Base-by-base conservation (phyloP, 1,140 invertebrate genomes). In the Rhizoglyphus robini region DNA sequence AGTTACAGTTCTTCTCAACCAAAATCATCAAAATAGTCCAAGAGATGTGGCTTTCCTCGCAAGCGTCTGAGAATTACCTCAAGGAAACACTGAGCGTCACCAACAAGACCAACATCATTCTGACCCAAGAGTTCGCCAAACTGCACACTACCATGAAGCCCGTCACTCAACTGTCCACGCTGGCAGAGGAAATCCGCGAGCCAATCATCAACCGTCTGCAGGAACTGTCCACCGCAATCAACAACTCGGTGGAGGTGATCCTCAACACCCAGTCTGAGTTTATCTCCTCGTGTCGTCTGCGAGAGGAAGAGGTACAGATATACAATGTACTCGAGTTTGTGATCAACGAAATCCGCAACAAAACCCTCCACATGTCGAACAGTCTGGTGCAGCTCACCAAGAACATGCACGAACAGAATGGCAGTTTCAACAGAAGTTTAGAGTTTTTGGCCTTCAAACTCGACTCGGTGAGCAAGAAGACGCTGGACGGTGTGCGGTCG, bases 1-100 rank as follows among this genome's bases (percentile, higher is more conserved):
- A 63, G 31, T 63, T 63, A 38, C 62, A 62, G 27, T 63, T 25
- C 27, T 63, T 63, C 32, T 13, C 38, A 1, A 63, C 62, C 3
- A 63, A 63, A 63, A 63, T 63, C 57, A 63, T 63, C 3, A 63
- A 63, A 32, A 62, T 63, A 18, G 62, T 63, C 18, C 62, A 63
- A 18, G 62, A 63, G 27, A 63, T 63, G 62, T 63, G 62, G 62
- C 51, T 20, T 47, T 65, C 62, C 25, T 63, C 62, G 25, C 62
- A 63, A 64, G 32, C 62, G 18, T 63, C 62, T 62, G 57, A 63
- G 27, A 63, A 63, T n/a, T 63, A 63, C 32, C 57, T 63, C 13
- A 11, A 11, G 1, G 46, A 63, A 38, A 51, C 62, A 59, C 27
- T 63, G 27, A 8, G 2, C 2, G 59, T 63, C 11, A 15, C 62